Evolutionary conservation across 2,113 vertebrate species (phyloP).

Genomic region (Mus pahari): DNA sequence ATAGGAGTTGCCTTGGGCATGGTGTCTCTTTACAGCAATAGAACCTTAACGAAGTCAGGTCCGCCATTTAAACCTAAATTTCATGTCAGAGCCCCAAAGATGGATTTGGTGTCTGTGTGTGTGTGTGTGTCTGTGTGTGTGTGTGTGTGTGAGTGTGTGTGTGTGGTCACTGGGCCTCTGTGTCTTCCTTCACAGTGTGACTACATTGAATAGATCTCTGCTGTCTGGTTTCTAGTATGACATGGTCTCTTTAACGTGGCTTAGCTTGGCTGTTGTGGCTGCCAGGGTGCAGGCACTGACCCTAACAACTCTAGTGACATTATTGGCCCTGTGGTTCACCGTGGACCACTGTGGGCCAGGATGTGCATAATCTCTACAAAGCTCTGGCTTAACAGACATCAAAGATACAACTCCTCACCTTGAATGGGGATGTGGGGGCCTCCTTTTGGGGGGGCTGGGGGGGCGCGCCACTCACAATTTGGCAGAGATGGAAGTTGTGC

Average conservation of each 20-base stretch:
- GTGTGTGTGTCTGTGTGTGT: too few species aligned
- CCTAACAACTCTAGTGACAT: background rate
- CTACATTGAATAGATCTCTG: background rate
- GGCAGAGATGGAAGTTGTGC: background rate
- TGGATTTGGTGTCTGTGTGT: background rate
- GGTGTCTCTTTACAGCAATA: too few species aligned
- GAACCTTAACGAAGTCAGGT: background rate
- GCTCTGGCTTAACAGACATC: background rate
- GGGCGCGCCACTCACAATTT: background rate
- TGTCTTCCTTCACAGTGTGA: background rate
- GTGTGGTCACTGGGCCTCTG: background rate
- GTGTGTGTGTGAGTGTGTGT: too few species aligned
- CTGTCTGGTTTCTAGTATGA: background rate
- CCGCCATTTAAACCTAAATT: background rate
- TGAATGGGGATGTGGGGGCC: background rate
- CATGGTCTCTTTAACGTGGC: background rate
- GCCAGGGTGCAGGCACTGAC: background rate
- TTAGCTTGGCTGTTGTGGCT: background rate
- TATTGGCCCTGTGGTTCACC: background rate
- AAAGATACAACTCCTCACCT: background rate
- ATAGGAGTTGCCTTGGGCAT: too few species aligned
- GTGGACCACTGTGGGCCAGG: background rate
- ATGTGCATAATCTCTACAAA: background rate
- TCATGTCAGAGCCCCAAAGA: background rate
- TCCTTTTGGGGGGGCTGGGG: background rate